These are phyloP conservation scores for Caretta caretta DNA, from an alignment of 2,113 vertebrate genomes.

Conservation along the genomic window DNA sequence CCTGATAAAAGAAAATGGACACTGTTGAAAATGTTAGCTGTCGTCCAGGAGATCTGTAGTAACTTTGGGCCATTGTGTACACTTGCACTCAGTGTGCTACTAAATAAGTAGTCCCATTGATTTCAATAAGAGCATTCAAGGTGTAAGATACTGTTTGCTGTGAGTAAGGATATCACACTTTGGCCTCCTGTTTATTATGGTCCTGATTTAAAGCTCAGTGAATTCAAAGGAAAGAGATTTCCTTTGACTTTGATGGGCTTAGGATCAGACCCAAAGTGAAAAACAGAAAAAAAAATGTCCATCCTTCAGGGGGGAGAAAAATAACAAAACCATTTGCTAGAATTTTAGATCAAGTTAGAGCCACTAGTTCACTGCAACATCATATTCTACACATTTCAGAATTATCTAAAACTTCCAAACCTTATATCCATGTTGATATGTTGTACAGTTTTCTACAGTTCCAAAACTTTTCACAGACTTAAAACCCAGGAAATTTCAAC, in stretches of 20 bases:
- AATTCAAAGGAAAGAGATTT: not conserved
- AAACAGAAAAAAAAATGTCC: not conserved
- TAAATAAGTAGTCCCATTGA: not conserved
- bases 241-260: not conserved
- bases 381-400: not conserved
- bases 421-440: not conserved
- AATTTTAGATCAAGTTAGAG: not conserved
- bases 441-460: not conserved
- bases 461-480: not conserved
- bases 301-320: not conserved
- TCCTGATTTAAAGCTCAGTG: not conserved
- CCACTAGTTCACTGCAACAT: not conserved
- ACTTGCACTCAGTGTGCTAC: not conserved
- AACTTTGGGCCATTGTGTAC: not conserved
- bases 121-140: not conserved
- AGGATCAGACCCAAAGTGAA: not conserved
- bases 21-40: not conserved
- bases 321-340: not conserved
- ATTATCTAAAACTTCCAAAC: not conserved
- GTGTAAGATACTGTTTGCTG: not conserved
- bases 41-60: not conserved
- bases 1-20: not conserved
- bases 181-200: not conserved
- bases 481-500: not conserved
- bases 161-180: not conserved